Conservation (phyloP, 2,797 vertebrate genomes). For the Syncerus caffer region DNA sequence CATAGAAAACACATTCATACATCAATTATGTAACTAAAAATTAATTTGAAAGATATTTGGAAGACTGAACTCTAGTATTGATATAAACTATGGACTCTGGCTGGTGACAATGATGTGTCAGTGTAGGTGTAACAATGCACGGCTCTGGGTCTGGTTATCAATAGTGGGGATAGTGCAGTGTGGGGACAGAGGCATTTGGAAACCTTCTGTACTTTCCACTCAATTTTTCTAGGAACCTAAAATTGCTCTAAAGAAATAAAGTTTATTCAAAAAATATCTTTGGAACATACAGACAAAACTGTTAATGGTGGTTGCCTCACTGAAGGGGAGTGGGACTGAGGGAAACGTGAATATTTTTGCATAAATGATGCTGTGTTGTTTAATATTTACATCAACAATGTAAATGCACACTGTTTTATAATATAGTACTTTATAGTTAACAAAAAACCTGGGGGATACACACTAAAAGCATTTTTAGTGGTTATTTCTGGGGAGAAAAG, state of each 20-base stretch:
- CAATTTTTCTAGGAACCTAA: neutral
- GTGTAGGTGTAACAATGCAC: neutral
- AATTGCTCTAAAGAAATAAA: neutral
- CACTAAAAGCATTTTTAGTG: neutral
- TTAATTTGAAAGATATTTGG: conserved; percentile 20
- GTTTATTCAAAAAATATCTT: neutral
- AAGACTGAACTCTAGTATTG: neutral
- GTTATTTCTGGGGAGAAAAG: neutral
- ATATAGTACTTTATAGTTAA: neutral
- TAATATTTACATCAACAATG: neutral
- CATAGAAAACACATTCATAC: neutral
- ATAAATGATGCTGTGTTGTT: neutral
- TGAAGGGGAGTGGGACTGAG: neutral
- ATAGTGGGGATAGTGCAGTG: neutral
- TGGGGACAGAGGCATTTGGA: neutral
- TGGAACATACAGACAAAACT: neutral
- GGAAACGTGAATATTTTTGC: neutral
- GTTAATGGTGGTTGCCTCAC: neutral
- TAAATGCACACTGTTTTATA: neutral
- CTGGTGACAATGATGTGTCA: neutral
- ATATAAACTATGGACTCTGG: neutral
- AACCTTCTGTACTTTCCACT: neutral
- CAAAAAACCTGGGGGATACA: neutral
- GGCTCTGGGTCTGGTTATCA: neutral
- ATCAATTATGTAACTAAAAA: neutral